A percentile compares a stretch with the other conserved stretches of the same genome.
Evolutionary conservation across 2,113 vertebrate genomes (phyloP).

Genomic region (Dicrurus megarhynchus): DNA sequence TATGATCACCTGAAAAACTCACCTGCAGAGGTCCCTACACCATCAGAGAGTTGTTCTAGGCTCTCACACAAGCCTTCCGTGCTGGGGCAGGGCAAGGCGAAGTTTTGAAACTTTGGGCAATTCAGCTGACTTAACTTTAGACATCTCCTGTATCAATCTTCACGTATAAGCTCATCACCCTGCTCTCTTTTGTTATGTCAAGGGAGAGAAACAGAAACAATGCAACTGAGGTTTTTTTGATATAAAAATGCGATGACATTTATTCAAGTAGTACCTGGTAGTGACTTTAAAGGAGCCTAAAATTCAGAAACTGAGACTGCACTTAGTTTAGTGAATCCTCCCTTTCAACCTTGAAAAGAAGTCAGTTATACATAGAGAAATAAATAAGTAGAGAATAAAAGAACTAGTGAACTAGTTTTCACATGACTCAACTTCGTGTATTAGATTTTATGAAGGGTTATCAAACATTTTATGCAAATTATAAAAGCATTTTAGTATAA

Average conservation of each 20-base stretch:
- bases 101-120: not conserved
- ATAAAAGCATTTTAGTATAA: not conserved
- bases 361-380: not conserved
- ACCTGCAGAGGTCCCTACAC: accelerated
- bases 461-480: not conserved
- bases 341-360: not conserved
- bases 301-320: not conserved
- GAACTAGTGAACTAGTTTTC: not conserved
- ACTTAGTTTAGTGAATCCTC: not conserved
- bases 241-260: not conserved
- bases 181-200: not conserved
- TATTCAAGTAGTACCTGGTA: not conserved
- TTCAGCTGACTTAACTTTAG: not conserved
- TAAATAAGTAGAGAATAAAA: not conserved
- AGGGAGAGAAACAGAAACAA: not conserved
- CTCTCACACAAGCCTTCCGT: not conserved
- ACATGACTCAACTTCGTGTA: not conserved
- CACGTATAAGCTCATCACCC: not conserved
- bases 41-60: not conserved
- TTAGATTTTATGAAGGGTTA: not conserved
- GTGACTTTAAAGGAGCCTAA: not conserved
- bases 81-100: not conserved
- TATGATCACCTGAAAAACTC: not conserved
- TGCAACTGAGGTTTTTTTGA: not conserved
- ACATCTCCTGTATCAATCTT: not conserved